Evolutionary conservation across 2,797 vertebrate genomes (phyloP).

Genomic region (Macropodus opercularis): DNA sequence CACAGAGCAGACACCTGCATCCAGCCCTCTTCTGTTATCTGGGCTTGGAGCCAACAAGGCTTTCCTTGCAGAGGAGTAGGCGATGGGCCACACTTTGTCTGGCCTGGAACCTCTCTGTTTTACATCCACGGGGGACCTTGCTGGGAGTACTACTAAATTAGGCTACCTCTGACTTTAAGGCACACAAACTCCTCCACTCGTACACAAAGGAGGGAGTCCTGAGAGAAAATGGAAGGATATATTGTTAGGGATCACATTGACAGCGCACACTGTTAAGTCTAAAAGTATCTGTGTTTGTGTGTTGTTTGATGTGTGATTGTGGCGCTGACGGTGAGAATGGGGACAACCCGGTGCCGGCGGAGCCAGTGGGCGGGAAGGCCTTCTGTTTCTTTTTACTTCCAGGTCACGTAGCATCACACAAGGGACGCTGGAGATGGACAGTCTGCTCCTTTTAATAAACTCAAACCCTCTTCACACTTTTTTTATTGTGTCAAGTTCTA

Average conservation of each 20-base stretch:
- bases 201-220: conserved; percentile 15
- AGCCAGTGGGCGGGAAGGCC: conserved; percentile 74
- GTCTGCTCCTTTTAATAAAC: conserved; percentile 38
- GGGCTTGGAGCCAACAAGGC: conserved; percentile 68
- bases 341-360: conserved; percentile 55
- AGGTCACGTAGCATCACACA: conserved; percentile 76
- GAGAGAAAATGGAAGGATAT: conserved; percentile 16
- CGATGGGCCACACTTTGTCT: conserved; percentile 62
- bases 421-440: conserved; percentile 30
- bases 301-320: conserved; percentile 43
- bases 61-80: conserved; percentile 64
- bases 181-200: conserved; percentile 23
- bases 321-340: conserved; percentile 51
- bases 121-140: conserved; percentile 33
- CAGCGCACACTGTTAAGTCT: conserved; percentile 31
- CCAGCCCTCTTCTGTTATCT: conserved; percentile 45
- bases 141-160: conserved; percentile 37
- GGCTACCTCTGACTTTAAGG: conserved; percentile 28
- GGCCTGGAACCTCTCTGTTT: conserved; percentile 55
- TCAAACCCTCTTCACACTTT: conserved; percentile 15
- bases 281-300: conserved; percentile 27
- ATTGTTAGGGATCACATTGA: conserved; percentile 8
- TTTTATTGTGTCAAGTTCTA: conserved; percentile 3
- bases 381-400: conserved; percentile 81
- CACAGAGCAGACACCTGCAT: conserved; percentile 47